These are phyloP conservation scores for Etheostoma spectabile DNA, from an alignment of 2,113 vertebrate genomes.

Conservation along the genomic window DNA sequence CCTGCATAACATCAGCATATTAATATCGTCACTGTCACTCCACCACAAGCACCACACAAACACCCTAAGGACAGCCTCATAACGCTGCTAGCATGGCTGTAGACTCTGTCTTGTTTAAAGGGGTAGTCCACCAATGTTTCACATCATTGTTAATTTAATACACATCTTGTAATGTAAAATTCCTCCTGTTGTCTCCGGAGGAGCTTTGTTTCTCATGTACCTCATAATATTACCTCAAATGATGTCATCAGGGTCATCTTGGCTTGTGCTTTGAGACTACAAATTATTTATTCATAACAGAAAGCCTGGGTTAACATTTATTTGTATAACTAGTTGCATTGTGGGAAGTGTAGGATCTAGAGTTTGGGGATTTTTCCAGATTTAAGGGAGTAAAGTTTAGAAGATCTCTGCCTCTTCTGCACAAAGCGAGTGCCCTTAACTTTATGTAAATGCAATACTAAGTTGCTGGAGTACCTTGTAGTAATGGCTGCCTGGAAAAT, in stretches of 20 bases:
- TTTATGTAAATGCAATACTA: not conserved
- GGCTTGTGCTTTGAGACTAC: not conserved
- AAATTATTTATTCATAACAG: not conserved
- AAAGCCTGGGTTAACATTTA: not conserved
- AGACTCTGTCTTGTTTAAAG: not conserved
- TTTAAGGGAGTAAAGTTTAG: not conserved
- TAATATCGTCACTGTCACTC: not conserved
- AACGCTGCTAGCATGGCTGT: not conserved
- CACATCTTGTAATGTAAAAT: not conserved
- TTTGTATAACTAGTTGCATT: not conserved
- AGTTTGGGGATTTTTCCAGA: not conserved
- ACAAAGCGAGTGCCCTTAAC: too few relatives aligned
- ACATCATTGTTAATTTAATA: not conserved
- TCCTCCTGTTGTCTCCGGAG: not conserved
- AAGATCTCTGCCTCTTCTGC: not conserved
- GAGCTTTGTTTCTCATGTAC: not conserved
- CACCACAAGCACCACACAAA: not conserved
- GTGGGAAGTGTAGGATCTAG: not conserved
- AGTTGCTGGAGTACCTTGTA: not conserved
- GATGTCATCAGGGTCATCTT: not conserved
- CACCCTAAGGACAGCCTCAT: not conserved
- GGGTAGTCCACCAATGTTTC: not conserved
- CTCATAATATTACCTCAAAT: not conserved
- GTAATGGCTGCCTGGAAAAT: not conserved
- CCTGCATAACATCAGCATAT: not conserved